Conservation (phyloP, 2,797 vertebrate genomes). For the Crax fasciolata region DNA sequence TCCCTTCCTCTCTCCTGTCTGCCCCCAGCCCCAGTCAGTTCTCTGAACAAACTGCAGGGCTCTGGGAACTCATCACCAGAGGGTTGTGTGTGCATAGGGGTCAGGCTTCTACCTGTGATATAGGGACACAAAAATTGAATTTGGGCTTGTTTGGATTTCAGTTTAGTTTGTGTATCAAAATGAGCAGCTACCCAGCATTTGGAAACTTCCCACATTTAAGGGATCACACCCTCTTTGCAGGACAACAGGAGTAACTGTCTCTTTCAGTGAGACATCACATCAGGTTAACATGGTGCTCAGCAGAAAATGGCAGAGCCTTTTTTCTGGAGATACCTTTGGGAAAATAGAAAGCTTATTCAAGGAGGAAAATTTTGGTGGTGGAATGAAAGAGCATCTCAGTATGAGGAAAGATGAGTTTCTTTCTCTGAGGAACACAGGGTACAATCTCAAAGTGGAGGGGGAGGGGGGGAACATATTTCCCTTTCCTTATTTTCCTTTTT, state of each 20-base stretch:
- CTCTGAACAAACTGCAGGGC: conserved; percentile 2
- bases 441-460: rapidly evolving
- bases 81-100: rapidly evolving
- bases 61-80: not conserved
- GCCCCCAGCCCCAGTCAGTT: not conserved
- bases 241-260: not conserved
- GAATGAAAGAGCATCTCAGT: not conserved
- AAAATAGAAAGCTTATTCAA: not conserved
- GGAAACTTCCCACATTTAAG: not conserved
- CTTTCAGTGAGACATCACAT: not conserved
- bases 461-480: not conserved
- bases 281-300: not conserved
- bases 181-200: not conserved
- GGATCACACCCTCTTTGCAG: not conserved
- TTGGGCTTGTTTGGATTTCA: not conserved
- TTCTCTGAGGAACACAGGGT: not conserved
- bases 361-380: not conserved
- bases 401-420: not conserved
- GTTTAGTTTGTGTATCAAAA: not conserved
- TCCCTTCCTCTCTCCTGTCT: not conserved
- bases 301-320: not conserved
- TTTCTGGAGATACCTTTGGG: not conserved
- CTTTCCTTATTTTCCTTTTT: not conserved
- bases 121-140: not conserved
- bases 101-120: not conserved